These are phyloP conservation scores for Halictus rubicundus DNA, from an alignment of 1,140 invertebrate species.

Conservation along the genomic window DNA sequence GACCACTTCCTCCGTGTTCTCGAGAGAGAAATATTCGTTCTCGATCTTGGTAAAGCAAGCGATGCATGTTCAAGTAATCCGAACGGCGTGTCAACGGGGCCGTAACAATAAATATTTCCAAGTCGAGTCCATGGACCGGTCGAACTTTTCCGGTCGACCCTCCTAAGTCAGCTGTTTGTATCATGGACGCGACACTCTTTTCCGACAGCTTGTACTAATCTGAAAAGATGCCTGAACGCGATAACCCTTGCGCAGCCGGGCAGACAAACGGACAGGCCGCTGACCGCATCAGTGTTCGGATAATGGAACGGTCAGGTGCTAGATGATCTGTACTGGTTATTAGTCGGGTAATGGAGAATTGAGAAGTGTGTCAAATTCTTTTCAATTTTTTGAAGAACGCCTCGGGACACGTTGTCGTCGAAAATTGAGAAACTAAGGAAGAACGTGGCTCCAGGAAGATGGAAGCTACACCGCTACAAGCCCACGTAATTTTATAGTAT, in stretches of 20 bases:
- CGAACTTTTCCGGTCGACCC: not conserved
- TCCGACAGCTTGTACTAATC: not conserved
- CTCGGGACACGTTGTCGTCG: not conserved
- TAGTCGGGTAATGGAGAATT: too few relatives aligned
- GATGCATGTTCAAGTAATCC: slow-evolving; percentile 1
- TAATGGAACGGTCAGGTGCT: too few relatives aligned
- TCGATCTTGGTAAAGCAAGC: not conserved
- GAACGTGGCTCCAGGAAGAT: too few relatives aligned
- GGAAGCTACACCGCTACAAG: too few relatives aligned
- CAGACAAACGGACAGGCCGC: not conserved
- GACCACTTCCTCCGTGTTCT: not conserved
- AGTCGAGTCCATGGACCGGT: not conserved
- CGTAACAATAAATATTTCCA: slow-evolving; percentile 5
- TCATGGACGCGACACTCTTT: too few relatives aligned
- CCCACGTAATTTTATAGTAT: slow-evolving; percentile 18
- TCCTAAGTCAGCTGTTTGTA: not conserved
- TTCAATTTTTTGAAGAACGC: not conserved
- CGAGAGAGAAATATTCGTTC: not conserved
- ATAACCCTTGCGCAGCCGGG: not conserved
- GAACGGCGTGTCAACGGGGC: not conserved
- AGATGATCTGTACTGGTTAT: too few relatives aligned
- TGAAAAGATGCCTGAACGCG: not conserved
- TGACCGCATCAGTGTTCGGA: too few relatives aligned
- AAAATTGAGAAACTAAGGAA: not conserved
- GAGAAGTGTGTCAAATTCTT: not conserved